Percentiles rank a stretch among this genome's conserved stretches.
Conservation (phyloP, 2,888 invertebrate genomes). For the Sialis fuliginosa region DNA sequence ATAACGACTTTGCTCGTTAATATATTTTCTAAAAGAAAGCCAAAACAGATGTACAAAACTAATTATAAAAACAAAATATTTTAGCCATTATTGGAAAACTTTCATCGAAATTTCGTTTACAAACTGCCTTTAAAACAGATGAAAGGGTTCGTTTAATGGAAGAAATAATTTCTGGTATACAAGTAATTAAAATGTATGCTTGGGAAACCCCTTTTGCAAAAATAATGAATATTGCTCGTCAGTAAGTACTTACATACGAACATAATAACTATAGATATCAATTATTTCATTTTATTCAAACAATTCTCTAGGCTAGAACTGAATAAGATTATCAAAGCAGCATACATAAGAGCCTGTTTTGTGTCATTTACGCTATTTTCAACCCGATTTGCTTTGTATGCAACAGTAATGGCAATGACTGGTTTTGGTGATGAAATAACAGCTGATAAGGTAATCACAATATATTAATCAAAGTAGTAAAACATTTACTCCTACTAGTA, state of each 20-base stretch:
- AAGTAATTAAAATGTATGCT: slow-evolving; percentile 64
- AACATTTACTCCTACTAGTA: too few species aligned
- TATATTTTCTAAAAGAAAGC: not conserved
- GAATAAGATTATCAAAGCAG: slow-evolving; percentile 41
- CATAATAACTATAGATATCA: too few species aligned
- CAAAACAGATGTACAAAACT: too few species aligned
- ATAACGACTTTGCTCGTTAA: not conserved
- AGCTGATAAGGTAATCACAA: slow-evolving; percentile 51
- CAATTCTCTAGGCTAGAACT: slow-evolving; percentile 42
- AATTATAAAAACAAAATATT: too few species aligned
- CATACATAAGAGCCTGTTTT: slow-evolving; percentile 47
- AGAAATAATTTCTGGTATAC: slow-evolving; percentile 54
- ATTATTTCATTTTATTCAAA: not conserved
- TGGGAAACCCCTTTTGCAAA: slow-evolving; percentile 57
- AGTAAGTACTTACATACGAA: slow-evolving; percentile 21
- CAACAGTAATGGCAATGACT: slow-evolving; percentile 62
- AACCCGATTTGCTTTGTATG: slow-evolving; percentile 65
- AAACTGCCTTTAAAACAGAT: slow-evolving; percentile 36
- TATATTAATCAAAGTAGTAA: too few species aligned
- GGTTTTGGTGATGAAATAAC: slow-evolving; percentile 36
- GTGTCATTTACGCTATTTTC: slow-evolving; percentile 57
- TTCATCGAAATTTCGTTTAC: slow-evolving; percentile 22
- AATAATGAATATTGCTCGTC: slow-evolving; percentile 38
- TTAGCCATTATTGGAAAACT: too few species aligned
- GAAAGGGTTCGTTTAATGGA: slow-evolving; percentile 52